phyloP scores from a whole-genome alignment of 2,888 invertebrate species.

The Agrotis puta region DNA sequence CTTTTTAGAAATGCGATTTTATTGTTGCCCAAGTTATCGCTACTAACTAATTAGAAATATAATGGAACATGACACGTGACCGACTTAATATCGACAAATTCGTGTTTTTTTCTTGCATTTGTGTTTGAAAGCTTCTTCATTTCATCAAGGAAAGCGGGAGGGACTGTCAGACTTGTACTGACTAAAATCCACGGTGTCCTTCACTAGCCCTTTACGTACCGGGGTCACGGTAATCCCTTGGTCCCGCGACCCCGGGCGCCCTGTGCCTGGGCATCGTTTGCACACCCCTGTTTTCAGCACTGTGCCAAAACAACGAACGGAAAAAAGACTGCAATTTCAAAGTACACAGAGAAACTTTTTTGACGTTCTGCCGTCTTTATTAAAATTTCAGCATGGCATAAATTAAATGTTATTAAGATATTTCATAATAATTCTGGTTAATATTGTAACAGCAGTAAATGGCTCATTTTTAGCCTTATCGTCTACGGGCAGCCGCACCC shows the following conservation, averaged over 20 bases:
- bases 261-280: no score
- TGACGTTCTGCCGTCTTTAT: constrained; percentile 54
- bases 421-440: constrained; percentile 58
- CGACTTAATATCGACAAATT: not conserved
- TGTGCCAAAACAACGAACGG: constrained; percentile 16
- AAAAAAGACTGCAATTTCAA: constrained; percentile 37
- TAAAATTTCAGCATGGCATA: constrained; percentile 60
- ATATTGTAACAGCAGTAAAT: constrained; percentile 54
- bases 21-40: constrained; percentile 24
- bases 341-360: constrained; percentile 30
- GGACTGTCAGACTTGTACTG: no score
- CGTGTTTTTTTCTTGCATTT: not conserved
- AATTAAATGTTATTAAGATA: constrained; percentile 60
- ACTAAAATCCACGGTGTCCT: no score
- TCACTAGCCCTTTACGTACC: no score
- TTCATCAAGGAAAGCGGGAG: not conserved
- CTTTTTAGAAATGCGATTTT: constrained; percentile 49
- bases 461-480: constrained; percentile 50
- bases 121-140: not conserved
- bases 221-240: no score
- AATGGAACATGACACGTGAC: constrained; percentile 1
- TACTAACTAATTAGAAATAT: constrained; percentile 14
- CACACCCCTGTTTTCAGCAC: no score
- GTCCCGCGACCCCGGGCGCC: no score
- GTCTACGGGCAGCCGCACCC: constrained; percentile 32